Percentiles rank a stretch among this genome's conserved stretches.
phyloP scores from a whole-genome alignment of 2,797 vertebrate genomes.

The Molossus alvarezi region DNA sequence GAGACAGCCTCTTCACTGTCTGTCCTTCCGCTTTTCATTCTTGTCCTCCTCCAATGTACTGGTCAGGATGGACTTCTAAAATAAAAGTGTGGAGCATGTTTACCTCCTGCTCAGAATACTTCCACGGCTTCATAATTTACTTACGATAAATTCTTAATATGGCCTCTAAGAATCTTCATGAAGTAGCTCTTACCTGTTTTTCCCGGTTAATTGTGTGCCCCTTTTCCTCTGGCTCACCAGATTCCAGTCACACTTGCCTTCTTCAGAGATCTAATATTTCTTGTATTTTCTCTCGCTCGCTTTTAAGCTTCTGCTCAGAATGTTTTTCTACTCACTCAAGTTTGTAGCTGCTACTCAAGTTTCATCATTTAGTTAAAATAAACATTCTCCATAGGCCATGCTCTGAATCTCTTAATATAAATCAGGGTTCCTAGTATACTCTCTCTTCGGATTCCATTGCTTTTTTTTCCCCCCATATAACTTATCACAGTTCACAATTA shows the following conservation, averaged over 20 bases:
- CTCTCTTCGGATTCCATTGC: not conserved
- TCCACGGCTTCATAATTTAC: not conserved
- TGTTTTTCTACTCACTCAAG: not conserved
- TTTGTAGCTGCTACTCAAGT: slow-evolving; percentile 7
- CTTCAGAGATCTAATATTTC: not conserved
- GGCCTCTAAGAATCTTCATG: not conserved
- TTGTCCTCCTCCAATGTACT: not conserved
- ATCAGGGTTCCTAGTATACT: not conserved
- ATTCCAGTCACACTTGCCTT: not conserved
- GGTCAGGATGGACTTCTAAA: not conserved
- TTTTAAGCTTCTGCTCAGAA: not conserved
- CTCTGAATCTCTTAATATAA: slow-evolving; percentile 1
- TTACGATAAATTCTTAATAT: not conserved
- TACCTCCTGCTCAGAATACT: not conserved
- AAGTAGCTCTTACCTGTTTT: not conserved
- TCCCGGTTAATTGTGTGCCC: not conserved
- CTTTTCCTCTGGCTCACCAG: not conserved
- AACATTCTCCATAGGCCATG: not conserved
- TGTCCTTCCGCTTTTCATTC: not conserved
- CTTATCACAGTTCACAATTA: not conserved
- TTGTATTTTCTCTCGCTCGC: not conserved
- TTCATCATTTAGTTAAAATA: slow-evolving; percentile 35
- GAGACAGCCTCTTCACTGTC: not conserved
- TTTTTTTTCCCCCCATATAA: not conserved
- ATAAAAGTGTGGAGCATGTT: not conserved